A percentile compares a stretch with the other conserved stretches of the same genome.
Conservation (phyloP, 1,140 invertebrate species). For the Gonioctena quinquepunctata region DNA sequence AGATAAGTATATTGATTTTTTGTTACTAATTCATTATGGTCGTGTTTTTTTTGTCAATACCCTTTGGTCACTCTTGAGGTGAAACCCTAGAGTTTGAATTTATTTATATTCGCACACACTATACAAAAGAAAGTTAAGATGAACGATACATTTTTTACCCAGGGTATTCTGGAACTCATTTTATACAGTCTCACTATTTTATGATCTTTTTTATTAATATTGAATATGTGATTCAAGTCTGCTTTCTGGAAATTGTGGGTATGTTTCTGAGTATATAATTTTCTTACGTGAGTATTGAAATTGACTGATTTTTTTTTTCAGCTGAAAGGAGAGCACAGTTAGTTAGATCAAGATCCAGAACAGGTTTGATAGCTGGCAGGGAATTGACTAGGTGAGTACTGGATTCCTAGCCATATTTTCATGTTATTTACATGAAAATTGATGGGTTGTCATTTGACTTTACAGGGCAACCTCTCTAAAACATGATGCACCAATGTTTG, state of each 20-base stretch:
- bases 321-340: slow-evolving; percentile 85
- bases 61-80: too few species aligned
- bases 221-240: not conserved
- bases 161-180: too few species aligned
- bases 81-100: too few species aligned
- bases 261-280: slow-evolving; percentile 16
- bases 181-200: too few species aligned
- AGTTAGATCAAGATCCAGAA: slow-evolving; percentile 80
- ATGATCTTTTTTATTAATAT: slow-evolving; percentile 9
- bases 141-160: too few species aligned
- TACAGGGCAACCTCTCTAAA: slow-evolving; percentile 15
- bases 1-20: too few species aligned
- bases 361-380: slow-evolving; percentile 69
- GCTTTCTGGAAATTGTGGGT: not conserved
- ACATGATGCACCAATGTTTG: not conserved
- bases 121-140: too few species aligned
- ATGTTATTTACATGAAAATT: not conserved
- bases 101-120: too few species aligned
- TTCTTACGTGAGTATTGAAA: not conserved
- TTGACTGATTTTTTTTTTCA: slow-evolving; percentile 51
- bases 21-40: too few species aligned
- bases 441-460: slow-evolving; percentile 5
- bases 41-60: too few species aligned
- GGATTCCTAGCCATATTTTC: not conserved
- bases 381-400: slow-evolving; percentile 63